phyloP scores from a whole-genome alignment of 1,140 invertebrate genomes.

The Idris sp. region DNA sequence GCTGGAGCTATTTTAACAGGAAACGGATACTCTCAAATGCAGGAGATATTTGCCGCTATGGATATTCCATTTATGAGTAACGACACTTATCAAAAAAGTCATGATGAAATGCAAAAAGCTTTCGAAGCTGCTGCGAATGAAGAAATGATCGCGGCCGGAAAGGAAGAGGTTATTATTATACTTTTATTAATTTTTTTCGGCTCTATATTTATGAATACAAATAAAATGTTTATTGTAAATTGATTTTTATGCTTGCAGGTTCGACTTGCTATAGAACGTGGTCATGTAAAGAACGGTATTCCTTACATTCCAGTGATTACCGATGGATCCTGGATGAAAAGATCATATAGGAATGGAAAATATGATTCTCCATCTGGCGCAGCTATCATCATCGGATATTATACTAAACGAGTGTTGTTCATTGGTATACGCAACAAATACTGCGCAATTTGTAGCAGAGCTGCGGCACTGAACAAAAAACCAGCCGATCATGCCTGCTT shows the following conservation, averaged over 20 bases:
- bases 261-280: constrained; percentile 5
- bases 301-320: constrained; percentile 8
- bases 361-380: constrained; percentile 9
- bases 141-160: constrained; percentile 3
- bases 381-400: constrained; percentile 1
- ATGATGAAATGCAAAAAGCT: constrained; percentile 1
- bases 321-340: constrained; percentile 2
- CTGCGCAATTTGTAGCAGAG: constrained; percentile 5
- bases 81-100: constrained; percentile 1
- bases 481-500: constrained; percentile 5
- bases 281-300: neutral
- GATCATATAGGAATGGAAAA: neutral
- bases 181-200: too few species aligned
- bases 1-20: constrained; percentile 6
- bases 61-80: constrained; percentile 5
- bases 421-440: constrained; percentile 9
- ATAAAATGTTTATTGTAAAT: too few species aligned
- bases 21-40: constrained; percentile 4
- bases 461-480: neutral
- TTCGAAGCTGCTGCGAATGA: neutral
- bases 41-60: constrained; percentile 1
- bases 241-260: too few species aligned
- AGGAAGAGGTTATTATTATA: neutral
- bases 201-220: too few species aligned
- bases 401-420: constrained; percentile 15